phyloP scores from a whole-genome alignment of 2,113 vertebrate genomes.

The Tychaedon coryphoeus region DNA sequence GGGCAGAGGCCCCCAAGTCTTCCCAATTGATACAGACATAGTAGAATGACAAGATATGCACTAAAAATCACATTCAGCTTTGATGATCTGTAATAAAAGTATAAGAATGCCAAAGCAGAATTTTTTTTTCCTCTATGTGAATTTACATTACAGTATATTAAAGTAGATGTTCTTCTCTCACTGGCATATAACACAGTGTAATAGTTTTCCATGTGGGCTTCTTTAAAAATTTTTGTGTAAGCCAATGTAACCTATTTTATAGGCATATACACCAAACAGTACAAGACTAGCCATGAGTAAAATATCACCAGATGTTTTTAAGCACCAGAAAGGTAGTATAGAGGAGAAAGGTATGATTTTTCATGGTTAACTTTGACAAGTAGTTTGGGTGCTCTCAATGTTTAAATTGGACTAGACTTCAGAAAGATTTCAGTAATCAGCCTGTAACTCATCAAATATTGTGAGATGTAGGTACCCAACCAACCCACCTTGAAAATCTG shows the following conservation, averaged over 20 bases:
- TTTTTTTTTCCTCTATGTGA: not conserved
- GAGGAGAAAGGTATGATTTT: not conserved
- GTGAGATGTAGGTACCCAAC: not conserved
- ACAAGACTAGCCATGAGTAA: not conserved
- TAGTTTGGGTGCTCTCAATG: not conserved
- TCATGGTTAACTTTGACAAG: not conserved
- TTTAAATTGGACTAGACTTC: not conserved
- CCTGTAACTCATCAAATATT: not conserved
- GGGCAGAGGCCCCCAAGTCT: not conserved
- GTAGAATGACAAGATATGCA: not conserved
- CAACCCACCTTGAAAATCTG: not conserved
- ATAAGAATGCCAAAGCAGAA: not conserved
- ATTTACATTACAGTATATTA: not conserved
- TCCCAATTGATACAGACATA: not conserved
- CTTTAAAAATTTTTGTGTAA: not conserved
- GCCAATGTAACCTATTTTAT: not conserved
- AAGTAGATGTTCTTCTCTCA: not conserved
- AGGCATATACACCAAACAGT: not conserved
- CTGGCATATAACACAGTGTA: not conserved
- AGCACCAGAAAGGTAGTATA: not conserved
- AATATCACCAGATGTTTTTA: not conserved
- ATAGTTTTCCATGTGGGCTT: not conserved
- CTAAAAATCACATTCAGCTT: not conserved
- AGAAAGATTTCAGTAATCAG: not conserved
- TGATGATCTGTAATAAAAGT: not conserved